These are phyloP conservation scores for Scolopax bukidnonensis DNA, from an alignment of 2,797 vertebrate species.

Conservation along the genomic window DNA sequence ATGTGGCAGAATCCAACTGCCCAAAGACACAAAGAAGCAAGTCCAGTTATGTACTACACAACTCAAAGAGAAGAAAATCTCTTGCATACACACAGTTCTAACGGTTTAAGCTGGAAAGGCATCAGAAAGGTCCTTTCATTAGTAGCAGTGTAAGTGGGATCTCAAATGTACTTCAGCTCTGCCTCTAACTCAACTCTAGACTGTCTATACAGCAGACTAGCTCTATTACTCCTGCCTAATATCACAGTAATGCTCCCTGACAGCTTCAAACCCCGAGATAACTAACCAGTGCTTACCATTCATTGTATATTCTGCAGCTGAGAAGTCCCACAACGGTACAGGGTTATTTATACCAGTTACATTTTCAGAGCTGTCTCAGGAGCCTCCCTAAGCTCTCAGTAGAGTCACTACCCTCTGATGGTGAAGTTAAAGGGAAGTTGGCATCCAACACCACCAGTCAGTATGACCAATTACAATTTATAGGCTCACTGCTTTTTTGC, in stretches of 20 bases:
- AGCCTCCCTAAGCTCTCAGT: neutral
- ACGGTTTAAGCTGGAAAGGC: neutral
- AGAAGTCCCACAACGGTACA: neutral
- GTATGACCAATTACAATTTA: neutral
- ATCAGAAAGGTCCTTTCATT: neutral
- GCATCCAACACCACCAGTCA: neutral
- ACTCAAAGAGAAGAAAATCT: neutral
- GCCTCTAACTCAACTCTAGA: neutral
- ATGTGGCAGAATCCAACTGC: neutral
- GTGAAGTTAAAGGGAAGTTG: neutral
- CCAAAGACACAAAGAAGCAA: neutral
- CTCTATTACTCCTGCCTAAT: neutral
- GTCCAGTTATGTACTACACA: neutral
- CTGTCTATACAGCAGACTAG: neutral
- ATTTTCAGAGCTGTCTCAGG: neutral
- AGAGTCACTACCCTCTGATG: neutral
- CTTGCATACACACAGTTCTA: neutral
- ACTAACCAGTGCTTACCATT: neutral
- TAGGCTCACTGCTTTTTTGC: neutral
- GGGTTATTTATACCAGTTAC: neutral
- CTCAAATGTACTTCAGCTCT: neutral
- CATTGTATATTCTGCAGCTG: neutral
- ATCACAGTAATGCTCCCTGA: neutral
- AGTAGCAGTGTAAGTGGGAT: neutral
- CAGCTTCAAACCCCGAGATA: conserved; percentile 3